Conservation (phyloP, 2,113 vertebrate species). For the Thunnus maccoyii region DNA sequence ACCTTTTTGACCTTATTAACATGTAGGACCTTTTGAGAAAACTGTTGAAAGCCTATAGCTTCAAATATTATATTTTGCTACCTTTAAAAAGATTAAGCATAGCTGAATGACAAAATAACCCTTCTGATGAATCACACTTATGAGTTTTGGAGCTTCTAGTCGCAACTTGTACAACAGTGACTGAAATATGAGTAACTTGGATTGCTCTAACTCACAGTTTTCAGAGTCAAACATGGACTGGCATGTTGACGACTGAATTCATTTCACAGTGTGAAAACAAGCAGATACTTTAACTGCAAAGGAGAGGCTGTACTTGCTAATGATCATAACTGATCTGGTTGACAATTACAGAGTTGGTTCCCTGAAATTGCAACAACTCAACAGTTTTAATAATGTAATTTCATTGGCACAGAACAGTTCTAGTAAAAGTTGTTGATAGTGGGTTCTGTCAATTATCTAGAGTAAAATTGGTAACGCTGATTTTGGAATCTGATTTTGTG, state of each 20-base stretch:
- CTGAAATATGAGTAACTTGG: not conserved
- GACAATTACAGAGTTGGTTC: no score
- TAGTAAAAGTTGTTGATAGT: no score
- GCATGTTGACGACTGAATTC: constrained; percentile 3
- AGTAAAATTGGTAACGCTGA: no score
- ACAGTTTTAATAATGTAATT: no score
- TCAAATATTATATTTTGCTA: not conserved
- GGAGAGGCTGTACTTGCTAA: not conserved
- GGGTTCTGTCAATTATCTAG: no score
- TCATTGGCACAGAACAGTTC: no score
- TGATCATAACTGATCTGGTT: not conserved
- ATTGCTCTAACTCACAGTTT: not conserved
- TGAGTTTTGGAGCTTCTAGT: not conserved
- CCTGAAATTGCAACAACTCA: no score
- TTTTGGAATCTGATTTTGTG: no score
- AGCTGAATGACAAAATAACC: not conserved
- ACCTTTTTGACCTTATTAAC: not conserved
- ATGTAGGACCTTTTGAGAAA: not conserved
- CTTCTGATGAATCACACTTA: not conserved
- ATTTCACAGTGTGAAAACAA: not conserved
- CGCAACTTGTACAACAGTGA: not conserved
- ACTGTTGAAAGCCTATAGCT: not conserved
- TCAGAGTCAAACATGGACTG: not conserved
- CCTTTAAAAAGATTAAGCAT: not conserved
- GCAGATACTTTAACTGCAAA: not conserved